Conservation (phyloP, 1,140 invertebrate genomes). For the Olivierus martensii region DNA sequence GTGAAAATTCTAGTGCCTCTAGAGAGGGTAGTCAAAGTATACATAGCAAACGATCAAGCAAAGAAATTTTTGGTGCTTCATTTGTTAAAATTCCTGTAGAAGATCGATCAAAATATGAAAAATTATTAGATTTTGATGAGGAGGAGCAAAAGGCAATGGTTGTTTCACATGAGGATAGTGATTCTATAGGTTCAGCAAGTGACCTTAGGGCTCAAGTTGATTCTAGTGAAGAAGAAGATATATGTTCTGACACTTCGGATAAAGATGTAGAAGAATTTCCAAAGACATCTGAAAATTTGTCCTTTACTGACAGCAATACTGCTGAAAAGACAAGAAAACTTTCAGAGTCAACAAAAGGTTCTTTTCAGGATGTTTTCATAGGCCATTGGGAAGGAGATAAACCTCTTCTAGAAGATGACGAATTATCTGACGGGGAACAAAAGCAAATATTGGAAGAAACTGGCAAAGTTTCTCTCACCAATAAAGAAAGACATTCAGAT, state of each 20-base stretch:
- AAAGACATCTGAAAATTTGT: slow-evolving; percentile 1
- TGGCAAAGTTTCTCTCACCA: neutral
- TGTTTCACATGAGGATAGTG: slow-evolving; percentile 31
- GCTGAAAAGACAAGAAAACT: slow-evolving; percentile 5
- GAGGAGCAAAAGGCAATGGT: slow-evolving; percentile 29
- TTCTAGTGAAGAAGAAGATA: slow-evolving; percentile 32
- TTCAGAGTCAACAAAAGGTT: slow-evolving; percentile 8
- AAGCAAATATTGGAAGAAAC: slow-evolving; percentile 1
- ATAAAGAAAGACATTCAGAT: slow-evolving; percentile 18
- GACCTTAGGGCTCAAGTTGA: slow-evolving; percentile 44
- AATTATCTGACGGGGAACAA: slow-evolving; percentile 34
- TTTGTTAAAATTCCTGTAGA: slow-evolving; percentile 50
- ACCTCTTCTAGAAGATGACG: slow-evolving; percentile 61
- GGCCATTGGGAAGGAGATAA: slow-evolving; percentile 65
- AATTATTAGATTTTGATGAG: slow-evolving; percentile 33
- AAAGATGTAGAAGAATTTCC: slow-evolving; percentile 4
- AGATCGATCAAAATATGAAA: slow-evolving; percentile 64
- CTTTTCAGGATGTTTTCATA: slow-evolving; percentile 37
- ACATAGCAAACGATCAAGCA: slow-evolving; percentile 16
- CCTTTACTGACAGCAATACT: neutral
- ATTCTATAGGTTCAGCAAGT: slow-evolving; percentile 58
- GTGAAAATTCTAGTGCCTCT: slow-evolving; percentile 22
- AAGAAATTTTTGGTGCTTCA: slow-evolving; percentile 23
- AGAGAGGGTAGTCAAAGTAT: slow-evolving; percentile 19
- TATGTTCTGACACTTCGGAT: slow-evolving; percentile 18